Base-by-base conservation (phyloP, 1,140 invertebrate species). In the Dendrolimus punctatus region DNA sequence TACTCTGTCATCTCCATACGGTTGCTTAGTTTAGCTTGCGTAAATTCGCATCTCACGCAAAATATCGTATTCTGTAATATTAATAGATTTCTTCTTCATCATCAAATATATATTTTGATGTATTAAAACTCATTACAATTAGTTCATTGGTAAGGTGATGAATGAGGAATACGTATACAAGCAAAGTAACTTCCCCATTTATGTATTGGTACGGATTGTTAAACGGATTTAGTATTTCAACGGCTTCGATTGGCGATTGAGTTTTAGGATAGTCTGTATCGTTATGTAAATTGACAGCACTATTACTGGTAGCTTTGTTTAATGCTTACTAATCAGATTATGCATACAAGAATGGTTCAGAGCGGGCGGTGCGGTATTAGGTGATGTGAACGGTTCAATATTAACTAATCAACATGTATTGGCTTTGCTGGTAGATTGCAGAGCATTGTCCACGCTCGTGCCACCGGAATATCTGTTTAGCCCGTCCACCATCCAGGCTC, bases 261-360 rank as follows among this genome's bases (percentile, higher is more conserved):
- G 53, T 62, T 53, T 57, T 9, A 51, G 49, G 49, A 51, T 46
- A 39, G 46, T 43, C 55, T 56, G 51, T 23, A 23, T 23, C 23
- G 51, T 51, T 68, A 71, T 76, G 68, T 71, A 77, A 73, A 71
- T 76, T 58, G 66, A 71, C 64, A 60, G 62, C 67, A 68, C 58
- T 64, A 66, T 74, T 72, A 76, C 66, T 61, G 55, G 71, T 72
- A 76, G 79, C 81, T 85, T 71, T 75, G 74, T 76, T 81, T 81
- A 73, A 80, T 82, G 81, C 79, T 82, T 83, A 76, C 68, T 85
- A 85, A 83, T 83, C 80, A 83, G 81, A 83, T 85, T 85, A 85
- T 85, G 80, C 80, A 83, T 82, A 83, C 78, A 82, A 82, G 80
- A 80, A 79, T 68, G 73, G 78, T 71, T 83, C 65, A 67, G 69